Base-by-base conservation (phyloP, 2,888 invertebrate genomes). In the Harmothoe impar region DNA sequence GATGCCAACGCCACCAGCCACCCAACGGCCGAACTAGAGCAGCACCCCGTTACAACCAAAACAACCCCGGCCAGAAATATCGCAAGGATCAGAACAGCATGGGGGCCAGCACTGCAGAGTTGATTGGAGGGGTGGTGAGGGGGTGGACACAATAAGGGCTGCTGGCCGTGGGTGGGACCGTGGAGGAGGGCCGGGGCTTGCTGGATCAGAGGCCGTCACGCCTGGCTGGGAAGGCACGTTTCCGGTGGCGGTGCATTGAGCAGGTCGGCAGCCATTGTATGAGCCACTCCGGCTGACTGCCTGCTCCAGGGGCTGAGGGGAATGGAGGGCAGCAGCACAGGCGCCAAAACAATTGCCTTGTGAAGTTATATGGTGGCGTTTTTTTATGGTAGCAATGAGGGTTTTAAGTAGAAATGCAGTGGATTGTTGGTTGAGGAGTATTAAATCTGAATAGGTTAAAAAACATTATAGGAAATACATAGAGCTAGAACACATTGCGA, bases 151-250 rank as follows among this genome's bases (percentile, higher is more conserved):
- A 25, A 77, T 77, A 31, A 20, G 29, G 29, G 3, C 77, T n/a
- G 31, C 77, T 29, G 29, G 77, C 29, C 29, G 81, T 77, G 77
- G 23, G 33, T 77, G 81, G 35, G 15, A n/a, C 35, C n/a, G 81
- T 43, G 43, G 43, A 43, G 43, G 43, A 7, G 20, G 62, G 23
- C 12, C 62, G 62, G 62, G 23, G 35, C 7, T 17, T 35, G 43
- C 1, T 12, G 31, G 81, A 81, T 81, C 81, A 81, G 35, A 81
- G 81, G 81, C 81, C 81, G 81, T 81, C 81, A 81, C 81, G 81
- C 35, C 43, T 43, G n/a, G n/a, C 35, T 81, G 33, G 15, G 23
- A 43, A 33, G 17, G n/a, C 25, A 20, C 33, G 25, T n/a, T 81
- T 81, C 81, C 81, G 33, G 81, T 33, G 35, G 23, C 0, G 35